These are phyloP conservation scores for Sisyra nigra DNA, from an alignment of 2,888 invertebrate species.

Conservation along the genomic window DNA sequence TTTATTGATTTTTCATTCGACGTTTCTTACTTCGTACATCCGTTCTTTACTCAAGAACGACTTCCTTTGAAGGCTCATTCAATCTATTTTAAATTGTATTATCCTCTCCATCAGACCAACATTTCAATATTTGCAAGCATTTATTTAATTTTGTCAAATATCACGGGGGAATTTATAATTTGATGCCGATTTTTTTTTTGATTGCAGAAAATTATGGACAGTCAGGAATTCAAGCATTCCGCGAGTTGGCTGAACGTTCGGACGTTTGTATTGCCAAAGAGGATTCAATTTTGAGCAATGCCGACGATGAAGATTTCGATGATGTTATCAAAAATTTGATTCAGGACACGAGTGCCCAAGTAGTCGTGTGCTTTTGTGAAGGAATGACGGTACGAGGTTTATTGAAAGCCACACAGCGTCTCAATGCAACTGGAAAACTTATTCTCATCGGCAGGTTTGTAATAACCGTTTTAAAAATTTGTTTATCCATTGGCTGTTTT, in stretches of 20 bases:
- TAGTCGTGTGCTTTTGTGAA: constrained; percentile 67
- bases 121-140: too few species aligned
- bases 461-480: too few species aligned
- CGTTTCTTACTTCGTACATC: too few species aligned
- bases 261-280: constrained; percentile 57
- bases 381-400: constrained; percentile 52
- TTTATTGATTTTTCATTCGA: too few species aligned
- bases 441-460: constrained; percentile 48
- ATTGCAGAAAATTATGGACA: constrained; percentile 59
- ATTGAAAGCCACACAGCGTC: constrained; percentile 39
- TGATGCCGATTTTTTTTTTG: constrained; percentile 14
- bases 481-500: too few species aligned
- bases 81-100: too few species aligned
- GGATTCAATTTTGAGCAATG: constrained; percentile 42
- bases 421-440: constrained; percentile 39
- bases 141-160: too few species aligned
- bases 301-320: constrained; percentile 37
- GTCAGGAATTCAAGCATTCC: constrained; percentile 58
- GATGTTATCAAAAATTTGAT: constrained; percentile 35
- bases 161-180: too few species aligned
- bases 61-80: too few species aligned
- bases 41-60: too few species aligned
- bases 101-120: too few species aligned
- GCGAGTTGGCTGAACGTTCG: constrained; percentile 44
- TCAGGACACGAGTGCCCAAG: constrained; percentile 35